Percentiles rank a stretch among this genome's conserved stretches.
phyloP scores from a whole-genome alignment of 2,888 invertebrate species.

The Napeogenes inachia region DNA sequence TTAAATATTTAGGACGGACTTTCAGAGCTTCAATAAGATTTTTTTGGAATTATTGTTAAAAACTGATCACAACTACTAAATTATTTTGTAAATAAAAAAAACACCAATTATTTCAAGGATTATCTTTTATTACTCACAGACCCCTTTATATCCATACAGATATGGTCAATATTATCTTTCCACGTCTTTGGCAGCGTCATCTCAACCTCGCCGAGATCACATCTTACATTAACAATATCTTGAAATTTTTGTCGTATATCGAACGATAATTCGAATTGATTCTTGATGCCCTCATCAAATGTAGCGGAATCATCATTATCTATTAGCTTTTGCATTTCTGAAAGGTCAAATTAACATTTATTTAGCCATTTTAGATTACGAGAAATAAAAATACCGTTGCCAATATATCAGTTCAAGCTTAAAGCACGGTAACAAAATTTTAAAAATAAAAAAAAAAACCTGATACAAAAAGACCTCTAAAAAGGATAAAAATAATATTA shows the following conservation, averaged over 20 bases:
- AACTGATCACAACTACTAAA: too few relatives aligned
- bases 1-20: not conserved
- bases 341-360: not conserved
- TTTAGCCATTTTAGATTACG: not conserved
- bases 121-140: constrained; percentile 43
- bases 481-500: too few relatives aligned
- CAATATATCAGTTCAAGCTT: too few relatives aligned
- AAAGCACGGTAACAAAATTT: too few relatives aligned
- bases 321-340: constrained; percentile 57
- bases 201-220: constrained; percentile 53
- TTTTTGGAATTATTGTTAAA: too few relatives aligned
- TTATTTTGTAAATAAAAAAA: too few relatives aligned
- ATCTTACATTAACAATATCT: constrained; percentile 58
- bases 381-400: too few relatives aligned
- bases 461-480: too few relatives aligned
- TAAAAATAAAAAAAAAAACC: too few relatives aligned
- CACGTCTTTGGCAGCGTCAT: constrained; percentile 57
- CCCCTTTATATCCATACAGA: constrained; percentile 58
- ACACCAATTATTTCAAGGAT: too few relatives aligned
- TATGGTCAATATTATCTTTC: constrained; percentile 71
- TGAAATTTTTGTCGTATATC: constrained; percentile 37
- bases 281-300: constrained; percentile 52
- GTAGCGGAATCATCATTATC: constrained; percentile 60
- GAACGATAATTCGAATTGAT: not conserved
- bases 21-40: too few relatives aligned